Conservation (phyloP, 1,140 invertebrate genomes). For the Papilio machaon region DNA sequence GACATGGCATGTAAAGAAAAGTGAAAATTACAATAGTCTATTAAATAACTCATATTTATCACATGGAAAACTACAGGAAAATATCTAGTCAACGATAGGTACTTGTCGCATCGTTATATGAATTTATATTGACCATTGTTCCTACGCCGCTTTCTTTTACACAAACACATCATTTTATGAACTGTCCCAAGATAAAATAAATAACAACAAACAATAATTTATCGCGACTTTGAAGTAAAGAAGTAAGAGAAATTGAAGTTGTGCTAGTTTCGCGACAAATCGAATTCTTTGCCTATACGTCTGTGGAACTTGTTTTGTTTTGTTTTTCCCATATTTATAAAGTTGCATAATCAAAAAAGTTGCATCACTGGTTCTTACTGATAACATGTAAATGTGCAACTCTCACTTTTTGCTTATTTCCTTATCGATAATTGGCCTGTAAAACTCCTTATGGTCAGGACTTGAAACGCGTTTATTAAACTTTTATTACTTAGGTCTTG, state of each 20-base stretch:
- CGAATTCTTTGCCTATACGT: too few relatives aligned
- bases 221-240: too few relatives aligned
- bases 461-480: constrained; percentile 21
- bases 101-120: not conserved
- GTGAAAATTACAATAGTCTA: not conserved
- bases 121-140: constrained; percentile 34
- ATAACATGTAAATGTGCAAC: constrained; percentile 32
- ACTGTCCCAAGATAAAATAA: not conserved
- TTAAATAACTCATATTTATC: not conserved
- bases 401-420: constrained; percentile 37
- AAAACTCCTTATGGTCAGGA: constrained; percentile 32
- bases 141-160: constrained; percentile 5
- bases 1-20: too few relatives aligned
- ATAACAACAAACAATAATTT: not conserved
- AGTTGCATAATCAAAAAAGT: constrained; percentile 29
- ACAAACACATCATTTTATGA: not conserved
- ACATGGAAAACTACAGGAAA: constrained; percentile 8
- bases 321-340: not conserved
- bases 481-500: constrained; percentile 5
- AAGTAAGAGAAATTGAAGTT: too few relatives aligned
- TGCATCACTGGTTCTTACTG: constrained; percentile 25
- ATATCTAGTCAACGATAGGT: not conserved
- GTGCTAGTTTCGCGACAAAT: too few relatives aligned
- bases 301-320: too few relatives aligned
- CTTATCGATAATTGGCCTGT: constrained; percentile 33